phyloP scores from a whole-genome alignment of 2,888 invertebrate species.

The Dichetophora obliterata region DNA sequence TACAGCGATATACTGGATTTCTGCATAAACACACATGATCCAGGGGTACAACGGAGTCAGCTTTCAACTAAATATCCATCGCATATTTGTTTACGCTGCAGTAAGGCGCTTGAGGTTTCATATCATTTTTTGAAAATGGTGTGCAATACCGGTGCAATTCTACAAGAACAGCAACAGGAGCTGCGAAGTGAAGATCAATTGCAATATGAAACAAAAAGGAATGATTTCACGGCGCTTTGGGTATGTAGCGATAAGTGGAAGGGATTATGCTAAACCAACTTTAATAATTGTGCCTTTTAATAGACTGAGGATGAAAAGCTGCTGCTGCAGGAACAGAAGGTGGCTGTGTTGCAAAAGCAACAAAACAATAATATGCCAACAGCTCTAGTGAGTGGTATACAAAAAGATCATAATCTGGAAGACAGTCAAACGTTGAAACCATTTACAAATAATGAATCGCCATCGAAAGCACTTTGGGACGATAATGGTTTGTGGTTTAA shows the following conservation, averaged over 20 bases:
- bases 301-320: too few relatives aligned
- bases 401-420: background rate
- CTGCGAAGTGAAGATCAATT: too few relatives aligned
- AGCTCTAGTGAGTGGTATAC: background rate
- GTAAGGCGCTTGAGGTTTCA: conserved; percentile 60
- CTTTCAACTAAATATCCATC: conserved; percentile 52
- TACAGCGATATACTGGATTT: conserved; percentile 38
- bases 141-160: conserved; percentile 52
- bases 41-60: background rate
- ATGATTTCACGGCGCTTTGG: too few relatives aligned
- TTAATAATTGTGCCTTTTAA: background rate
- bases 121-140: conserved; percentile 60
- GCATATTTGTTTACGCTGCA: conserved; percentile 60
- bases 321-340: too few relatives aligned
- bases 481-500: background rate
- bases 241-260: too few relatives aligned
- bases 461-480: background rate
- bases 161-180: conserved; percentile 32
- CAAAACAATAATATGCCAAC: too few relatives aligned
- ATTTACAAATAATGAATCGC: too few relatives aligned
- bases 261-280: background rate
- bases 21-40: conserved; percentile 42
- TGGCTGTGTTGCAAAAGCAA: too few relatives aligned
- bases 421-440: background rate
- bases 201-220: too few relatives aligned